Evolutionary conservation across 2,113 vertebrate genomes (phyloP).

Genomic region (Corythaixoides concolor): DNA sequence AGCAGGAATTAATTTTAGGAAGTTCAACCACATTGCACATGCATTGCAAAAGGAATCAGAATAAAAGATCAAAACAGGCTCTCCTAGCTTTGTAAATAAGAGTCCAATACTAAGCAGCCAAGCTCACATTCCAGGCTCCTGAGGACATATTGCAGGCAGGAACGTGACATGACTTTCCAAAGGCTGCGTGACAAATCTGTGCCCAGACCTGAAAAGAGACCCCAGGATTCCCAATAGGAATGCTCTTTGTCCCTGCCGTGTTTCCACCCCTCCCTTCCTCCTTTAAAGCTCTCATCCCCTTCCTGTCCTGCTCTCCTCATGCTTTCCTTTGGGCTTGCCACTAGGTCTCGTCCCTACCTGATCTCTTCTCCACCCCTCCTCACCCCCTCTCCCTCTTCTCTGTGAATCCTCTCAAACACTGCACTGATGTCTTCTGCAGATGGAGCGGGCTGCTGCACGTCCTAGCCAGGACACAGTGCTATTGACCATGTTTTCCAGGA

Average conservation of each 20-base stretch:
- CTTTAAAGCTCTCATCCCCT: background rate
- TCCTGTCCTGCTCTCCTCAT: background rate
- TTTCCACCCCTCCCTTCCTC: background rate
- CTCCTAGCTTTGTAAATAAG: conserved; percentile 42
- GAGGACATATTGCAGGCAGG: conserved; percentile 32
- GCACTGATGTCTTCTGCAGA: background rate
- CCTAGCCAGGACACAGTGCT: no score
- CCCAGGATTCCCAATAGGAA: background rate
- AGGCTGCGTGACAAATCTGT: conserved; percentile 35
- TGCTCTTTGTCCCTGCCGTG: background rate
- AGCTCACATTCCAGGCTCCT: conserved; percentile 49
- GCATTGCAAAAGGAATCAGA: background rate
- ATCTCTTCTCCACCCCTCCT: background rate
- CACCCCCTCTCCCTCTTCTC: background rate
- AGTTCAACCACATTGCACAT: background rate
- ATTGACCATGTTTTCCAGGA: background rate
- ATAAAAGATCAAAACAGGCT: conserved; percentile 48
- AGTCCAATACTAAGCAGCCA: conserved; percentile 45
- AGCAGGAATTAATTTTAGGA: conserved; percentile 31
- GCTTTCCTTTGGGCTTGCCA: background rate
- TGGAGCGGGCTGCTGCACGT: background rate
- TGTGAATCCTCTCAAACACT: background rate
- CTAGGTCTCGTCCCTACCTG: background rate
- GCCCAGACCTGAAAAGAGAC: conserved; percentile 29
- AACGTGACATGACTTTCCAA: conserved; percentile 57